Base-by-base conservation (phyloP, 2,888 invertebrate species). In the Zhuqinia jingwanae region DNA sequence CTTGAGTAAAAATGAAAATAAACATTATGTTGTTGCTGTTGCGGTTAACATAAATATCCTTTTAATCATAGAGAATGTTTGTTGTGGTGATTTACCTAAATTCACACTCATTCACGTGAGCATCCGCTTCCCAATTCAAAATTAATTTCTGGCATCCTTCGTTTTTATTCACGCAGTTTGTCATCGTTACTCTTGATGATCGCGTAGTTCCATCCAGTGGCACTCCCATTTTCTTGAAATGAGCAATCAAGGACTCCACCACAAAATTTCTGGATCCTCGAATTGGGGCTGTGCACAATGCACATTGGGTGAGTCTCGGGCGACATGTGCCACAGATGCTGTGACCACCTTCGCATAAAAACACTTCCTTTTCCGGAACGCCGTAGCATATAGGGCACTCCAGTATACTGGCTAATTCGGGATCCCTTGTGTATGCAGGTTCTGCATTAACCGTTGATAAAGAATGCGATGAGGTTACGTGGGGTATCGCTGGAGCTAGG, bases 371-470 rank as follows among this genome's bases (percentile, higher is more conserved):
- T 10, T 65, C 53, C 30, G 79, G 79, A 17, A 79, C 5, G 2
- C 50, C 2, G 30, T 30, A 68, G n/a, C 79, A 79, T 1, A 79
- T 65, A 36, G 79, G 79, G 20, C 79, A 79, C 25, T 79, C 79
- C 68, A 79, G 15, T 50, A 63, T 30, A 30, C 15, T 25, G 13
- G 27, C 8, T 27, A 63, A 36, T 5, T 56, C 56, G 6, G 1
- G 36, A 8, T 63, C 36, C 15, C 15, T 63, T 8, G 63, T 27
- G n/a, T n/a, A n/a, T n/a, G n/a, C n/a, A n/a, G n/a, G n/a, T n/a
- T n/a, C n/a, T n/a, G n/a, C n/a, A n/a, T n/a, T n/a, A n/a, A n/a
- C n/a, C n/a, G n/a, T n/a, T n/a, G n/a, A n/a, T n/a, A n/a, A n/a
- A n/a, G n/a, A n/a, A n/a, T n/a, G n/a, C n/a, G n/a, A n/a, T n/a